phyloP scores from a whole-genome alignment of 1,140 invertebrate species.

The Pemphigus obesinymphae region DNA sequence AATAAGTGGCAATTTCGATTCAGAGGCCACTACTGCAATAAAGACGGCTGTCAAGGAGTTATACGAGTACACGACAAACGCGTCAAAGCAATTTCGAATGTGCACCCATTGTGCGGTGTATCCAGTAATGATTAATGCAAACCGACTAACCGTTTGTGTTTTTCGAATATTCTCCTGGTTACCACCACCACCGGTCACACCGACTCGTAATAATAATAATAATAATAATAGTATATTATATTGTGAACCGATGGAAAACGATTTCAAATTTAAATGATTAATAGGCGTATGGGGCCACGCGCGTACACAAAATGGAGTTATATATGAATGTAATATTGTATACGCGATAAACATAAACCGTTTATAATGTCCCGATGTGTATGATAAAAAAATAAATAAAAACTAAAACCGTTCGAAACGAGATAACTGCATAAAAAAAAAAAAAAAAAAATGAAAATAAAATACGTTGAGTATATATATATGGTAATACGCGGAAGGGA shows the following conservation, averaged over 20 bases:
- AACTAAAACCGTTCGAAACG: not conserved
- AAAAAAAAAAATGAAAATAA: no score
- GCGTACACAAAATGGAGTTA: not conserved
- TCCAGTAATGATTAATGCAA: not conserved
- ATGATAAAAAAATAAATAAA: constrained; percentile 27
- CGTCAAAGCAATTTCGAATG: no score
- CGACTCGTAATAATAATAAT: not conserved
- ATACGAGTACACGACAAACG: no score
- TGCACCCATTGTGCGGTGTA: not conserved
- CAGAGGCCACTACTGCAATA: no score
- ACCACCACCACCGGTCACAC: no score
- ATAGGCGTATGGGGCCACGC: not conserved
- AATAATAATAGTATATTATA: no score
- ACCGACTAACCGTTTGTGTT: not conserved
- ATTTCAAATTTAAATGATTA: constrained; percentile 32
- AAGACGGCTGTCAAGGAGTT: no score
- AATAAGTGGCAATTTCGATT: no score
- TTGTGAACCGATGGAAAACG: not conserved
- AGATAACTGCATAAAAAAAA: not conserved
- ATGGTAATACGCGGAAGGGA: not conserved
- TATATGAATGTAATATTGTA: no score
- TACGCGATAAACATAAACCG: not conserved
- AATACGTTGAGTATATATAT: not conserved
- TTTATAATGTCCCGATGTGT: not conserved
- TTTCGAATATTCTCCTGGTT: not conserved